Conservation (phyloP, 1,140 invertebrate genomes). For the Schlechtendalia chinensis region DNA sequence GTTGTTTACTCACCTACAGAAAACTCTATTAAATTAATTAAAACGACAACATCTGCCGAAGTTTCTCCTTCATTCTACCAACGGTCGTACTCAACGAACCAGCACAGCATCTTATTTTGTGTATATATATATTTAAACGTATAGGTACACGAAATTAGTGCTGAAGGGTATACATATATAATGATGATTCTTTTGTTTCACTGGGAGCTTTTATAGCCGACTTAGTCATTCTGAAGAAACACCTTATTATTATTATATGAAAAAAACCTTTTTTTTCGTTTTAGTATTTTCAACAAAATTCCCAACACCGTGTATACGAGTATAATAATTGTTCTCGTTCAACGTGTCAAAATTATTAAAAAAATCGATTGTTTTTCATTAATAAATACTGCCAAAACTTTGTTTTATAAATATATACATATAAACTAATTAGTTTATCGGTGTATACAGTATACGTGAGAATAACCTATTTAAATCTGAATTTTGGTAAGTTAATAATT, state of each 20-base stretch:
- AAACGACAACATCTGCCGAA: not conserved
- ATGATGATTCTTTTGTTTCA: not conserved
- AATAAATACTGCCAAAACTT: too few relatives aligned
- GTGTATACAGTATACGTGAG: too few relatives aligned
- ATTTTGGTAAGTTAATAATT: too few relatives aligned
- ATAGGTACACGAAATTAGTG: not conserved
- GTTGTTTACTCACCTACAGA: too few relatives aligned
- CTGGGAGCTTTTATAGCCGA: not conserved
- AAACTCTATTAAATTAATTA: slow-evolving; percentile 14
- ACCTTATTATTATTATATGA: not conserved
- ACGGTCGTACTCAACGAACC: not conserved
- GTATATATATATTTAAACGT: too few relatives aligned
- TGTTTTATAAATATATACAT: too few relatives aligned
- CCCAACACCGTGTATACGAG: too few relatives aligned
- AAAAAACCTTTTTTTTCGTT: not conserved
- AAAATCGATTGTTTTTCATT: too few relatives aligned
- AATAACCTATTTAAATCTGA: too few relatives aligned
- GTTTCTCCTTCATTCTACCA: not conserved
- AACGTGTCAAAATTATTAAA: too few relatives aligned
- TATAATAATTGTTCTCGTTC: too few relatives aligned
- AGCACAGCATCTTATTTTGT: not conserved
- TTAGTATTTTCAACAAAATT: not conserved
- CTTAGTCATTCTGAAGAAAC: slow-evolving; percentile 2
- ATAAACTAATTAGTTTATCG: too few relatives aligned
- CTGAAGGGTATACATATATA: not conserved